Evolutionary conservation across 92 coral and sea anemone genomes (phyloP).

Genomic region (Anthopleura xanthogrammica): DNA sequence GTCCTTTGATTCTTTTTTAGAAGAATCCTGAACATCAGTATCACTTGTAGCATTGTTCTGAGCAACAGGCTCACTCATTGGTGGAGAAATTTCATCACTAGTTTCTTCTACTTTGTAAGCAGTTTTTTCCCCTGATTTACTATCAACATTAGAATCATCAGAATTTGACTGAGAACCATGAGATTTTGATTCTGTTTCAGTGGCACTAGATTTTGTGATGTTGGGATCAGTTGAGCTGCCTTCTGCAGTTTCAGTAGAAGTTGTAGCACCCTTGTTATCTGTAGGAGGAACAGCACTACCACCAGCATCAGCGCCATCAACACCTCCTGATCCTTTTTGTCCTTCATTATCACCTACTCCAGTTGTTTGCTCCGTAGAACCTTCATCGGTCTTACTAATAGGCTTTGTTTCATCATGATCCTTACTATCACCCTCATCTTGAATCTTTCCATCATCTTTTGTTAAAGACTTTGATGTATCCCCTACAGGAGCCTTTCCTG

Average conservation of each 20-base stretch:
- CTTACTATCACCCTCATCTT: background rate
- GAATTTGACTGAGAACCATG: background rate
- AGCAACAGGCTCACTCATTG: slow-evolving; percentile 47
- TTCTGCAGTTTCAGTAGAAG: background rate
- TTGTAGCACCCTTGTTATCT: background rate
- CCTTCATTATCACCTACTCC: background rate
- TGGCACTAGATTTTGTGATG: slow-evolving; percentile 3
- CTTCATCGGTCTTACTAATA: background rate
- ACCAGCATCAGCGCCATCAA: background rate
- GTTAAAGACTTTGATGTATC: slow-evolving; percentile 3
- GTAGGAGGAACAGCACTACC: background rate
- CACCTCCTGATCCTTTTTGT: background rate
- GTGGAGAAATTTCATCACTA: slow-evolving; percentile 70
- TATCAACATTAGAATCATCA: background rate
- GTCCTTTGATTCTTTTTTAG: slow-evolving; percentile 16
- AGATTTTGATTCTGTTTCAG: slow-evolving; percentile 17
- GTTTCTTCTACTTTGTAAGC: slow-evolving; percentile 19
- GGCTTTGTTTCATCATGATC: background rate
- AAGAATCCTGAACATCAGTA: slow-evolving; percentile 13
- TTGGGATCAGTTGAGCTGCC: background rate
- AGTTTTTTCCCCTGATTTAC: background rate
- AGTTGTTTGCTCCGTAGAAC: background rate
- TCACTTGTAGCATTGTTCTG: background rate
- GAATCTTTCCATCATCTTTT: slow-evolving; percentile 9
- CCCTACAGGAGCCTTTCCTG: slow-evolving; percentile 6